Percentiles rank a stretch among this genome's conserved stretches.
Conservation (phyloP, 2,888 invertebrate genomes). For the Tinea pellionella region DNA sequence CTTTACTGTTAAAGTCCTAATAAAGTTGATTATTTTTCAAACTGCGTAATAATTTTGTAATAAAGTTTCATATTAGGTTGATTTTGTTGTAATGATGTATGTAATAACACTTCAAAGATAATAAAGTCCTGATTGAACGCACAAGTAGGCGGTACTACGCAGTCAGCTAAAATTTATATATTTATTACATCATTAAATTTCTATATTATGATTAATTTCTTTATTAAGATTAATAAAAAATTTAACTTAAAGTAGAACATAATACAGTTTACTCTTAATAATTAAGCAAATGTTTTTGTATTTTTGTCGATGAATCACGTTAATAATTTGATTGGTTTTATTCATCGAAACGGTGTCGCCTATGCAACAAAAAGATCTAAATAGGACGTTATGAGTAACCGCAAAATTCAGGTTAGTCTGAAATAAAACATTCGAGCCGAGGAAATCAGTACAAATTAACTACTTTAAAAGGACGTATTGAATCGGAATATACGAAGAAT, state of each 20-base stretch:
- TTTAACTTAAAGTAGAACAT: background rate
- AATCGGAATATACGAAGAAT: background rate
- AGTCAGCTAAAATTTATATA: background rate
- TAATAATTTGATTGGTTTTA: background rate
- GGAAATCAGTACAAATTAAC: background rate
- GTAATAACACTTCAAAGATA: constrained; percentile 4
- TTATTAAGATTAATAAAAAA: too few relatives aligned
- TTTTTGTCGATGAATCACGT: background rate
- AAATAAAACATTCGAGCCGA: background rate
- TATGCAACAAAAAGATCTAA: background rate
- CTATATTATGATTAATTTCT: too few relatives aligned
- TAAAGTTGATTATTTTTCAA: background rate
- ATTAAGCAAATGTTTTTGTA: background rate
- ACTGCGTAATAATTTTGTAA: constrained; percentile 7
- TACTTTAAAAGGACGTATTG: background rate
- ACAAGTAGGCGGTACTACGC: background rate
- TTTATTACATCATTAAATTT: too few relatives aligned
- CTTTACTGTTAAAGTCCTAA: too few relatives aligned
- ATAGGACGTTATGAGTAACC: background rate
- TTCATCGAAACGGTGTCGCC: background rate
- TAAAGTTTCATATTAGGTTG: background rate
- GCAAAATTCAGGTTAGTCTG: background rate
- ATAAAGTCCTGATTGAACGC: background rate
- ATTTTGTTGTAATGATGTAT: background rate
- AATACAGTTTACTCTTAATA: background rate